Evolutionary conservation across 2,888 invertebrate genomes (phyloP).

Genomic region (Ormyrus rosae): DNA sequence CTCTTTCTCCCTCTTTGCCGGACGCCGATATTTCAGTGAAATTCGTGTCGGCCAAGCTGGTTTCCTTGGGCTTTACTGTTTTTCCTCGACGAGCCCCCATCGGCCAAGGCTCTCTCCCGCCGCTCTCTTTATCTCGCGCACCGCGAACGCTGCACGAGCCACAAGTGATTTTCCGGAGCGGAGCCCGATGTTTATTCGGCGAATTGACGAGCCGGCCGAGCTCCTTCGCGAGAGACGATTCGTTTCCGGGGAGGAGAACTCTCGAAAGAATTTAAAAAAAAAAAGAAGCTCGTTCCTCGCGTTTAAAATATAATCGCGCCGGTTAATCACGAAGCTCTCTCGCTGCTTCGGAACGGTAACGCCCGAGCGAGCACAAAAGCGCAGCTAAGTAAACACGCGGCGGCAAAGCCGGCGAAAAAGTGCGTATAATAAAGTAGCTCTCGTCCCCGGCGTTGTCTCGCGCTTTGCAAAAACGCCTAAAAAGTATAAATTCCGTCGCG

Average conservation of each 20-base stretch:
- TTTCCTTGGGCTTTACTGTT: too few relatives aligned
- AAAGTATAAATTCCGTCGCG: constrained; percentile 34
- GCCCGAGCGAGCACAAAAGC: neutral
- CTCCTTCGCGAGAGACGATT: neutral
- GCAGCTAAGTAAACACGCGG: neutral
- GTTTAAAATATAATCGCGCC: neutral
- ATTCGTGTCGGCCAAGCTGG: constrained; percentile 8
- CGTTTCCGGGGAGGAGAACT: neutral
- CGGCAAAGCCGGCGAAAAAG: constrained; percentile 22
- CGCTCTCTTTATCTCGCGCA: neutral
- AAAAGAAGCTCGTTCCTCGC: neutral
- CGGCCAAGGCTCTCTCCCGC: neutral
- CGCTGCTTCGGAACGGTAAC: neutral
- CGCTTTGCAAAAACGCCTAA: neutral
- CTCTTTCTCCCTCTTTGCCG: constrained; percentile 46
- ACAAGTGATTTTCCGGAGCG: constrained; percentile 28
- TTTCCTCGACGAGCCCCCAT: neutral
- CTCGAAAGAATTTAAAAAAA: neutral
- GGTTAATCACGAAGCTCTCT: neutral
- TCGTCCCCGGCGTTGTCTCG: neutral
- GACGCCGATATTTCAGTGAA: constrained; percentile 42
- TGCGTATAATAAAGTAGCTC: constrained; percentile 12
- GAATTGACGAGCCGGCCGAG: neutral
- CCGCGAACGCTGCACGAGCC: neutral
- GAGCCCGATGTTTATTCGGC: constrained; percentile 5